Conservation (phyloP, 2,888 invertebrate genomes). For the Tortrix viridana region DNA sequence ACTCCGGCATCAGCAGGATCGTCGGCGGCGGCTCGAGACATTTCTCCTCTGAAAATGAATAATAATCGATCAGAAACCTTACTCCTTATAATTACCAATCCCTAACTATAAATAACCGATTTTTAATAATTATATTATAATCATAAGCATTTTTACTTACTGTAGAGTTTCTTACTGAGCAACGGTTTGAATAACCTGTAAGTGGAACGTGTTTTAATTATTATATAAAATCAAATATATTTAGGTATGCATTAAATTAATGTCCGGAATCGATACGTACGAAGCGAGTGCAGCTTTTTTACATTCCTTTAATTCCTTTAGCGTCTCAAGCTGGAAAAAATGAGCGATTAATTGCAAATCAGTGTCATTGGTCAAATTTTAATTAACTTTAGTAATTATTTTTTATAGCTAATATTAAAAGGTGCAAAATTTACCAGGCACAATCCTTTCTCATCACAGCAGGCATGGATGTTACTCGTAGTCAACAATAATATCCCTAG, state of each 20-base stretch:
- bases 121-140: neutral
- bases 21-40: constrained; percentile 54
- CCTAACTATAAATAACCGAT: neutral
- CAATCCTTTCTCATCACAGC: constrained; percentile 69
- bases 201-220: constrained; percentile 39
- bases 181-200: constrained; percentile 72
- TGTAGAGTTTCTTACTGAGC: constrained; percentile 56
- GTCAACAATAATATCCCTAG: constrained; percentile 60
- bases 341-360: neutral
- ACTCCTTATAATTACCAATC: neutral
- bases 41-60: constrained; percentile 12
- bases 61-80: neutral
- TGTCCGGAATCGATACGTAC: constrained; percentile 57
- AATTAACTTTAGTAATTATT: neutral
- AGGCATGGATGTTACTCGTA: constrained; percentile 56
- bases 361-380: neutral
- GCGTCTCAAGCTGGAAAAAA: constrained; percentile 66
- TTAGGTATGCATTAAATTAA: neutral
- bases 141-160: constrained; percentile 49
- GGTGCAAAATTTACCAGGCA: constrained; percentile 63
- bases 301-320: constrained; percentile 76
- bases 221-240: neutral
- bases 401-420: neutral
- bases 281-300: constrained; percentile 66
- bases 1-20: constrained; percentile 67